A percentile compares a stretch with the other conserved stretches of the same genome.
Conservation (phyloP, 2,888 invertebrate genomes). For the Lycia hirtaria region DNA sequence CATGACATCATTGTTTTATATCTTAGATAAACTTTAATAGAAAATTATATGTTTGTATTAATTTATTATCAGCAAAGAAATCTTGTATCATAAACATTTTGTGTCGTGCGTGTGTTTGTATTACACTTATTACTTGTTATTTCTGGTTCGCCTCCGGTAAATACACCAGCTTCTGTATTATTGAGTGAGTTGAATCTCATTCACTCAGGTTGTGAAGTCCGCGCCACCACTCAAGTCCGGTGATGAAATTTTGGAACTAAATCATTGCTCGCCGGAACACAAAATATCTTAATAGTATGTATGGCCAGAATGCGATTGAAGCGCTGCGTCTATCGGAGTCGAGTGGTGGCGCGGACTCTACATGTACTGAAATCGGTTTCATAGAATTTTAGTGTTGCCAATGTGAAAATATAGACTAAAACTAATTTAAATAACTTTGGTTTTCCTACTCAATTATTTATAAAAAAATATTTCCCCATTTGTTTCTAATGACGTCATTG, state of each 20-base stretch:
- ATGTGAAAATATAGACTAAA: too few relatives aligned
- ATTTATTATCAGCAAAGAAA: slow-evolving; percentile 7
- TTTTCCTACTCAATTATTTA: too few relatives aligned
- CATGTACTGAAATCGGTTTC: neutral
- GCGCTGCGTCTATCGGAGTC: too few relatives aligned
- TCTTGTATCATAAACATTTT: slow-evolving; percentile 11
- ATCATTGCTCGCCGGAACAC: too few relatives aligned
- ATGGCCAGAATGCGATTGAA: too few relatives aligned
- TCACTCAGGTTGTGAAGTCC: slow-evolving; percentile 8
- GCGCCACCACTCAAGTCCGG: too few relatives aligned
- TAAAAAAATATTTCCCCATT: too few relatives aligned
- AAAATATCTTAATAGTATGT: too few relatives aligned
- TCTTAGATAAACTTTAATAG: slow-evolving; percentile 11
- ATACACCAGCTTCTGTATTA: neutral
- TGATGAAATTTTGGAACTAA: too few relatives aligned
- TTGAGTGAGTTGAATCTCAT: slow-evolving; percentile 8
- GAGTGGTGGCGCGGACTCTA: too few relatives aligned
- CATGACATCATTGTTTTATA: neutral
- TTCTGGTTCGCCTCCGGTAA: slow-evolving; percentile 1
- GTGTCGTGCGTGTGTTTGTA: slow-evolving; percentile 18
- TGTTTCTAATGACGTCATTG: too few relatives aligned
- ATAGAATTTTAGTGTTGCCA: neutral
- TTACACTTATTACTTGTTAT: slow-evolving; percentile 4
- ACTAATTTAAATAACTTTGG: too few relatives aligned
- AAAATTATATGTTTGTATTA: slow-evolving; percentile 8